Evolutionary conservation across 1,140 invertebrate genomes (phyloP).

Genomic region (Drosophila mauritiana): DNA sequence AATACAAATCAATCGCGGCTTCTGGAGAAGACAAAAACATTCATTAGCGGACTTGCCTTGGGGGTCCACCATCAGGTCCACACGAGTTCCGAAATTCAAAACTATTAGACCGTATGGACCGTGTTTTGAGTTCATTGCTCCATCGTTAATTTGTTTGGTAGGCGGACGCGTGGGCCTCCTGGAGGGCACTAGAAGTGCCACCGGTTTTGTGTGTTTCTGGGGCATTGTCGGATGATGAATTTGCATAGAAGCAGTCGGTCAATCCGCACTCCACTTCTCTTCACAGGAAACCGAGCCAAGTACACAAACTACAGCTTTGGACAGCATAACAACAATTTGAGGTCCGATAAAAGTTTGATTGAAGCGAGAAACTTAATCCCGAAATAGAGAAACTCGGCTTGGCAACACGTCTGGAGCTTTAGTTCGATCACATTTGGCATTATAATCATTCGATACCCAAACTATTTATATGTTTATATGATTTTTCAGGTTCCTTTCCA

Average conservation of each 20-base stretch:
- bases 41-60: slow-evolving; percentile 62
- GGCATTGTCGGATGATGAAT: slow-evolving; percentile 67
- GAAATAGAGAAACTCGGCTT: slow-evolving; percentile 6
- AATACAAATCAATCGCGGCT: slow-evolving; percentile 59
- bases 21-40: slow-evolving; percentile 44
- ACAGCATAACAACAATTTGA: slow-evolving; percentile 55
- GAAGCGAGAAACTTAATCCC: slow-evolving; percentile 3
- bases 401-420: slow-evolving; percentile 55
- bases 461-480: slow-evolving; percentile 15
- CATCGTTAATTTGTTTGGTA: slow-evolving; percentile 19
- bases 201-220: slow-evolving; percentile 77
- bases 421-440: slow-evolving; percentile 63
- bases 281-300: slow-evolving; percentile 29
- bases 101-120: slow-evolving; percentile 35
- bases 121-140: slow-evolving; percentile 66
- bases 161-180: not conserved
- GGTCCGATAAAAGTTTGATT: slow-evolving; percentile 62
- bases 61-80: slow-evolving; percentile 16
- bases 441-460: slow-evolving; percentile 64
- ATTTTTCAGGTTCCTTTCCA: slow-evolving; percentile 23
- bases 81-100: slow-evolving; percentile 46
- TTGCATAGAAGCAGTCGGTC: slow-evolving; percentile 64
- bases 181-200: slow-evolving; percentile 48
- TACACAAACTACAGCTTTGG: slow-evolving; percentile 29
- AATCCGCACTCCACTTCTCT: slow-evolving; percentile 33